Percentiles rank a stretch among this genome's conserved stretches.
phyloP scores from a whole-genome alignment of 2,888 invertebrate genomes.

The Papilio gigon region DNA sequence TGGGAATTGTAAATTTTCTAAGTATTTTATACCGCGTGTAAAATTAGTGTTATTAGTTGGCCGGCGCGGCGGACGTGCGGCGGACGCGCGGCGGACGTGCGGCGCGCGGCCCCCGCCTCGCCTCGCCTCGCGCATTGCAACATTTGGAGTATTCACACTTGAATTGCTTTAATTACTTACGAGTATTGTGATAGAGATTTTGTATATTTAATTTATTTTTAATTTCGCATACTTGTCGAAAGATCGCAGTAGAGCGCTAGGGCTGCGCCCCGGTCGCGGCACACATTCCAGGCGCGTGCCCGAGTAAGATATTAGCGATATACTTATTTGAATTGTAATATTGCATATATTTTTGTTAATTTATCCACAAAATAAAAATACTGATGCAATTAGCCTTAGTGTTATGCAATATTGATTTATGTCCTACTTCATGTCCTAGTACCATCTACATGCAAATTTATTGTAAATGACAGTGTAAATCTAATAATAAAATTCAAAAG shows the following conservation, averaged over 20 bases:
- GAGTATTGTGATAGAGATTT: conserved; percentile 83
- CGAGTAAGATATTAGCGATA: conserved; percentile 82
- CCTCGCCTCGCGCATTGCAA: conserved; percentile 67
- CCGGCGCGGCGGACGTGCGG: conserved; percentile 61
- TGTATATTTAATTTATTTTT: conserved; percentile 83
- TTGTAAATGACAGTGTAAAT: conserved; percentile 83
- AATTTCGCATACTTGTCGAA: conserved; percentile 78
- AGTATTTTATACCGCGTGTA: conserved; percentile 80
- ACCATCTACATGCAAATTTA: conserved; percentile 82
- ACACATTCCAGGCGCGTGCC: conserved; percentile 77
- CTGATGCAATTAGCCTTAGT: conserved; percentile 83
- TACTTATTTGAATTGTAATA: conserved; percentile 81
- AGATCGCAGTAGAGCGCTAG: conserved; percentile 72
- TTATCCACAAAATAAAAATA: conserved; percentile 77
- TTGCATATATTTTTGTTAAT: conserved; percentile 82
- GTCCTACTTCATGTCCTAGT: too few relatives aligned
- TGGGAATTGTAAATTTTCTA: conserved; percentile 81
- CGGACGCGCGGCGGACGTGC: conserved; percentile 22
- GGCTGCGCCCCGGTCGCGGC: conserved; percentile 48
- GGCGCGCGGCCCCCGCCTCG: conserved; percentile 25
- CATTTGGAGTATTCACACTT: conserved; percentile 81
- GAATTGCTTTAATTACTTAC: conserved; percentile 83
- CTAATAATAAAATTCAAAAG: conserved; percentile 83
- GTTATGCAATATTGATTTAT: conserved; percentile 83
- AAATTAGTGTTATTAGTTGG: conserved; percentile 70